Evolutionary conservation across 2,797 vertebrate species (phyloP).

Genomic region (Coracias cyanogaster): DNA sequence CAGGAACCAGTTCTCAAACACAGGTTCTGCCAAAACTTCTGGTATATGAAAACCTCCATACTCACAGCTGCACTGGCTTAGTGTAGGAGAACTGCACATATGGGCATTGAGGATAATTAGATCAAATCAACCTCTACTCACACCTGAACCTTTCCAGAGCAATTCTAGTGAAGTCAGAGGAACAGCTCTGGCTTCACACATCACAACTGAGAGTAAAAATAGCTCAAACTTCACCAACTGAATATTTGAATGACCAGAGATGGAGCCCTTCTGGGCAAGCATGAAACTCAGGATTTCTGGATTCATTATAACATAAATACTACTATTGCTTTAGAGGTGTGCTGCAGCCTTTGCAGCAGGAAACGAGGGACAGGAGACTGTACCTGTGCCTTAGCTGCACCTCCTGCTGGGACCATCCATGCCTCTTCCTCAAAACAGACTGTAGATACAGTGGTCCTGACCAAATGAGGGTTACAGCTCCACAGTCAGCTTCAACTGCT

Average conservation of each 20-base stretch:
- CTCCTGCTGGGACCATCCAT: neutral
- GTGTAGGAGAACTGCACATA: neutral
- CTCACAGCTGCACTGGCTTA: neutral
- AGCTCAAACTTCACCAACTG: neutral
- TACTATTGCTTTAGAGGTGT: neutral
- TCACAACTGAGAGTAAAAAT: neutral
- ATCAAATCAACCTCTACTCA: neutral
- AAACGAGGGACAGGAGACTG: neutral
- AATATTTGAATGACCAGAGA: neutral
- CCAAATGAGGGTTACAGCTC: neutral
- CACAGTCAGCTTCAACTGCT: neutral
- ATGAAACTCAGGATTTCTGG: neutral
- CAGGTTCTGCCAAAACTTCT: neutral
- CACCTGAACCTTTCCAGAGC: neutral
- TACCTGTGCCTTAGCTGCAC: neutral
- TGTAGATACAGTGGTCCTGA: neutral
- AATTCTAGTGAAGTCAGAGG: neutral
- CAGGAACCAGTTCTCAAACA: neutral
- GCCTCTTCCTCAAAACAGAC: neutral
- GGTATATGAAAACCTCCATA: accelerated
- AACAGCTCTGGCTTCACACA: neutral
- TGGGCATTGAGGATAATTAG: neutral
- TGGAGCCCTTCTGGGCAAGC: neutral
- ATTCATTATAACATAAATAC: neutral
- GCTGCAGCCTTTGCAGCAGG: neutral